Base-by-base conservation (phyloP, 2,797 vertebrate genomes). In the Pelochelys cantorii region DNA sequence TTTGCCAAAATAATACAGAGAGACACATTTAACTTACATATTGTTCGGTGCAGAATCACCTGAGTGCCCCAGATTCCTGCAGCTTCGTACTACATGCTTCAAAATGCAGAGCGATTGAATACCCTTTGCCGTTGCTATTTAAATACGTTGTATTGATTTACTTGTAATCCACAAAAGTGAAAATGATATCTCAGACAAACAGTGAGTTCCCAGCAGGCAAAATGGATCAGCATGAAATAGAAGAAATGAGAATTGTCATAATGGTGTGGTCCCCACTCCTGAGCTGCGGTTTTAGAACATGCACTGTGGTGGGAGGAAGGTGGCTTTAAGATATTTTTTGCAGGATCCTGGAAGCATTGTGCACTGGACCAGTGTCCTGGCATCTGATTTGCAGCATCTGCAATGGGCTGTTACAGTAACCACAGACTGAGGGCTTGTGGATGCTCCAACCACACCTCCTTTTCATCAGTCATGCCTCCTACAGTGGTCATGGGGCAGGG, bases 21-120 rank as follows among this genome's bases (percentile, higher is more conserved):
- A 94, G 94, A 84, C 84, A 92, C 91, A 90, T 78, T 95, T 93
- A 74, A 90, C 65, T 59, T 56, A 90, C 81, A 95, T 96, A 91
- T 96, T 96, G 97, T 95, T 84, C 95, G 94, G 68, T 48, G 87
- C 74, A 83, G 90, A 93, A 86, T 94, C 88, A 86, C 42, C 93
- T 90, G 82, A 59, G 92, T 93, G 78, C 74, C 89, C 92, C 95
- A 85, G 53, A 86, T 93, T 93, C 81, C 60, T 92, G 83, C 11
- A 11, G 82, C 68, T 95, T 95, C 85, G 11, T 91, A 91, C 79
- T 79, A 93, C 93, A 86, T 79, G 81, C 53, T 79, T 59, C 75
- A 79, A 60, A 62, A 57, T 84, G 71, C 80, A 91, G 81, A 57
- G 85, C 62, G 88, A 94, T n/a, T 31, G 87, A 86, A 52, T 81